Evolutionary conservation across 92 coral and sea anemone species (phyloP).

Genomic region (Pocillopora grandis): DNA sequence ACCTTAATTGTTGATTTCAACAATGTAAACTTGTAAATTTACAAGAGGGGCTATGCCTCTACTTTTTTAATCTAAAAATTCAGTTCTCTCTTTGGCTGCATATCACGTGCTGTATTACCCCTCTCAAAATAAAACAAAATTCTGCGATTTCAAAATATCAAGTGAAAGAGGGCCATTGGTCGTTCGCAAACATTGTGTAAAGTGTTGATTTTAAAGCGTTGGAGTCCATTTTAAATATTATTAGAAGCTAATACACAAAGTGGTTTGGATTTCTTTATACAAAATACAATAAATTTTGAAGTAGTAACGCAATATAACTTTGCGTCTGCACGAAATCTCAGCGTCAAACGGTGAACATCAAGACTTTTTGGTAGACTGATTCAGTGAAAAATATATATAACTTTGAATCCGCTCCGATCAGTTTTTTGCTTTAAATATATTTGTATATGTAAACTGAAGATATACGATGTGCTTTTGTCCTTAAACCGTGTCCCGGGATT

Average conservation of each 20-base stretch:
- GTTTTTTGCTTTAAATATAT: background rate
- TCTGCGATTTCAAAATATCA: background rate
- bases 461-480: background rate
- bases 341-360: no score
- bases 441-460: background rate
- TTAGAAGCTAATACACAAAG: background rate
- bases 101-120: background rate
- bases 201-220: background rate
- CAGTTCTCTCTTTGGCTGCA: background rate
- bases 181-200: background rate
- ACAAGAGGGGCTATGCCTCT: background rate
- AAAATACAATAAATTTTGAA: background rate
- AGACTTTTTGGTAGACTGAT: no score
- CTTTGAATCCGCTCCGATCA: no score
- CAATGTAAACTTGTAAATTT: background rate
- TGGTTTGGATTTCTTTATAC: background rate
- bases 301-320: background rate
- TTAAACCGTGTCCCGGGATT: background rate
- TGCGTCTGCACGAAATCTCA: background rate
- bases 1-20: no score
- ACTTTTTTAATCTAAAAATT: background rate
- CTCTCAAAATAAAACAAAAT: background rate
- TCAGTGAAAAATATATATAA: no score
- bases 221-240: constrained; percentile 1
- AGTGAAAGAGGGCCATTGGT: background rate